phyloP scores from a whole-genome alignment of 2,888 invertebrate species.

The Drosophila leonis region DNA sequence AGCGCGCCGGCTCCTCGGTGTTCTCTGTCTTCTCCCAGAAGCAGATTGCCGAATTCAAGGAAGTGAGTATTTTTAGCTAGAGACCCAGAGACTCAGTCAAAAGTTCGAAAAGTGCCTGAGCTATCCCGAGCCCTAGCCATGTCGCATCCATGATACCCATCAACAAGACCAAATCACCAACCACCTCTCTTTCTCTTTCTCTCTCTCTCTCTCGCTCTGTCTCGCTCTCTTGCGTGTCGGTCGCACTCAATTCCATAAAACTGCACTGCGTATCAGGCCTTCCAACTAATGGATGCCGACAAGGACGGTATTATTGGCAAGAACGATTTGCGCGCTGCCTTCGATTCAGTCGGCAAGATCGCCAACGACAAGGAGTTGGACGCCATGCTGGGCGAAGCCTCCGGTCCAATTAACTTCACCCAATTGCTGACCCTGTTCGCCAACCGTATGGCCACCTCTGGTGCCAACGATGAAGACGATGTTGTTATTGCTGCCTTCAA shows the following conservation, averaged over 20 bases:
- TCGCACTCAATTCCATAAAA: background rate
- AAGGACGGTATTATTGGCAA: conserved; percentile 96
- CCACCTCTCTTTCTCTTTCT: conserved; percentile 71
- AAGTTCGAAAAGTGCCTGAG: background rate
- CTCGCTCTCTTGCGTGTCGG: conserved; percentile 30
- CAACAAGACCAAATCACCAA: conserved; percentile 75
- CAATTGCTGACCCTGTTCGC: conserved; percentile 96
- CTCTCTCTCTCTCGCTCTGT: conserved; percentile 52
- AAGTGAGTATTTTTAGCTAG: conserved; percentile 87
- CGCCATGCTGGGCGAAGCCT: conserved; percentile 94
- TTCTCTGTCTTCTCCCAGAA: conserved; percentile 99
- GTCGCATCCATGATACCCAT: conserved; percentile 40
- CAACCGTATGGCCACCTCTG: conserved; percentile 95
- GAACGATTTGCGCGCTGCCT: conserved; percentile 95
- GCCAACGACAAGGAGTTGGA: conserved; percentile 96
- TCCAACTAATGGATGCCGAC: conserved; percentile 98
- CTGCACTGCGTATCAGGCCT: conserved; percentile 88
- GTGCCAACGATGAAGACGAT: conserved; percentile 95
- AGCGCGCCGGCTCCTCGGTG: conserved; percentile 96
- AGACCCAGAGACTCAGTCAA: conserved; percentile 22
- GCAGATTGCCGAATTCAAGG: conserved; percentile 98
- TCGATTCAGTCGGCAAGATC: conserved; percentile 96
- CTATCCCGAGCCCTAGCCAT: conserved; percentile 28
- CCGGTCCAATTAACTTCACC: conserved; percentile 97
- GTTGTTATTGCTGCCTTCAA: conserved; percentile 96